These are phyloP conservation scores for Hemibagrus wyckioides DNA, from an alignment of 2,113 vertebrate species.

Conservation along the genomic window DNA sequence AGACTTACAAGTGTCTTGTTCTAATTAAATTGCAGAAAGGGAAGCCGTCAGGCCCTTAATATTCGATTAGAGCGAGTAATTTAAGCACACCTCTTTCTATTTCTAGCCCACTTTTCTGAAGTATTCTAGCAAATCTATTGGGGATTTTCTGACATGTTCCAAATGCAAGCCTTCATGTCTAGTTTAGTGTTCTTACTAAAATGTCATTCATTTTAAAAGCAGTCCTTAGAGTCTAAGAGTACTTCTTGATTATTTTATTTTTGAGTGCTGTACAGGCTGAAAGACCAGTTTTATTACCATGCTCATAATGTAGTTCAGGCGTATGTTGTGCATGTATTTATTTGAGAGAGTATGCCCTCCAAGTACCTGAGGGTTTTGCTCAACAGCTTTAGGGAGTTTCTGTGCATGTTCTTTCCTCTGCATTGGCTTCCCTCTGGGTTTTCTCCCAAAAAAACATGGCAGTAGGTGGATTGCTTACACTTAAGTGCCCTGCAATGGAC, in stretches of 20 bases:
- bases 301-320: background rate
- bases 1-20: constrained; percentile 47
- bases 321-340: background rate
- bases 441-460: background rate
- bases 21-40: constrained; percentile 53
- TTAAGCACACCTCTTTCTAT: constrained; percentile 11
- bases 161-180: background rate
- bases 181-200: background rate
- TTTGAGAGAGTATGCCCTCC: background rate
- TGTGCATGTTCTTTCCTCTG: background rate
- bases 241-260: background rate
- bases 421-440: background rate
- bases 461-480: background rate
- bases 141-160: background rate
- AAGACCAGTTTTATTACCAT: background rate
- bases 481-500: background rate
- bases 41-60: constrained; percentile 32
- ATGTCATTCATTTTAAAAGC: background rate
- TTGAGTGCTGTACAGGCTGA: background rate
- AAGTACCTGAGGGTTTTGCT: background rate
- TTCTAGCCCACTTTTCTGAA: background rate
- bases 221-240: background rate
- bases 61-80: constrained; percentile 53
- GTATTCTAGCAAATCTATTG: background rate
- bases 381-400: background rate